Evolutionary conservation across 2,797 vertebrate genomes (phyloP), one percentile per base, ranked within the genome.

Genomic region (Pelodytes ibericus): DNA sequence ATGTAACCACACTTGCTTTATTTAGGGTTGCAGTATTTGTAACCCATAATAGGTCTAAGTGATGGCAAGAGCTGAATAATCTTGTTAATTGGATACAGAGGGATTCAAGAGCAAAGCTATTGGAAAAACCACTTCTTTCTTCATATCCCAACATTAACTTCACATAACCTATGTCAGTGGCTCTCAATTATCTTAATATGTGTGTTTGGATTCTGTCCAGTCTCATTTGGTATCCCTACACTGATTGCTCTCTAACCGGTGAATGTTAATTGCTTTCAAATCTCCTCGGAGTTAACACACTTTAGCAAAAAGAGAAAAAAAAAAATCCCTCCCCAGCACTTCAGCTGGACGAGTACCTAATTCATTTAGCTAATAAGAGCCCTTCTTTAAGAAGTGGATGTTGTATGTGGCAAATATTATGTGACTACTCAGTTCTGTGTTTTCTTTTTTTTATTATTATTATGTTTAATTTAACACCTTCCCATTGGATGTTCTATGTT

Each of bases 201-300:
- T 88, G 90, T 18, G 86, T 90, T 90, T 91, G 91, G 89, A 91
- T 90, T 86, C 89, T 89, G 88, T 92, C 90, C 89, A 90, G 89
- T 90, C 84, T 88, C 84, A 90, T 92, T 93, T 91, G 87, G 71
- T 84, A 90, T 85, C 88, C 88, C 85, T 72, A 57, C 80, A 87
- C 85, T 90, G 88, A 92, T 92, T 90, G 88, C 88, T 91, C 87
- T 92, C 87, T 92, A 92, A 90, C 89, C 88, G 80, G 84, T 86
- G 87, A 88, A 91, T 89, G 86, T 89, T 93, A 92, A 93, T 92
- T 92, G 90, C 89, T 85, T 92, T 81, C 84, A 89, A 91, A 87
- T 89, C 90, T 90, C 89, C 83, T 82, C 0, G 83, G 88, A 89
- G 81, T 89, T 91, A 84, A 85, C 84, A 92, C 83, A 87, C 85